Evolutionary conservation across 92 coral and sea anemone genomes (phyloP), one percentile per base, ranked within the genome.

Genomic region (Porites rus): DNA sequence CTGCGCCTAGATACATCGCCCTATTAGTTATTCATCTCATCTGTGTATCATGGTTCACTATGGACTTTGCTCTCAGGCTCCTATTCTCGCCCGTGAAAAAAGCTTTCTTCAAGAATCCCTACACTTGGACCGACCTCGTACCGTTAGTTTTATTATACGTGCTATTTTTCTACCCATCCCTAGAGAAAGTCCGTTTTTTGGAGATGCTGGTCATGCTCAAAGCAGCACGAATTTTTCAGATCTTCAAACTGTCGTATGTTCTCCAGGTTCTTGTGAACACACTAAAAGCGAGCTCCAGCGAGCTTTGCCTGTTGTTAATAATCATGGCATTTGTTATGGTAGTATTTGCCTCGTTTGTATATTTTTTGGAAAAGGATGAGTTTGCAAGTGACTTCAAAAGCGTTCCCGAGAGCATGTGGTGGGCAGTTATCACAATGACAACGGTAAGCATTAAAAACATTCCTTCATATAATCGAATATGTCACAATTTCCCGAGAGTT

Each of bases 401-500:
- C 60, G 96, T 97, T 0, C 99, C 99, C 18, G 90, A 91, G 8
- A 95, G 96, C 65, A 95, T 97, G 94, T 97, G 99, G 99, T 97
- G 99, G 99, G 95, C 99, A 10, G 94, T 97, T 28, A 95, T 97
- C 86, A 97, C 99, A 77, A 97, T 97, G 99, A 97, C 99, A 88
- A 97, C 99, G 89, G 99, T 97, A 54, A 78, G 98, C 88, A 19
- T 62, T 17, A 11, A 17, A 2, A 7, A 8, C 6, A 10, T 14
- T 10, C 11, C 10, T 56, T 56, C 61, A 12, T 56, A 8, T 2
- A 10, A 14, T 56, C 46, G 46, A 38, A 38, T 38, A 38, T 38
- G 46, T 38, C 46, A 38, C 46, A 10, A 56, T 11, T 56, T 56
- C 61, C 61, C 0, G 61, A 56, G 13, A 14, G 13, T 56, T 10